phyloP scores from a whole-genome alignment of 2,888 invertebrate genomes.

The Rotaria socialis region DNA sequence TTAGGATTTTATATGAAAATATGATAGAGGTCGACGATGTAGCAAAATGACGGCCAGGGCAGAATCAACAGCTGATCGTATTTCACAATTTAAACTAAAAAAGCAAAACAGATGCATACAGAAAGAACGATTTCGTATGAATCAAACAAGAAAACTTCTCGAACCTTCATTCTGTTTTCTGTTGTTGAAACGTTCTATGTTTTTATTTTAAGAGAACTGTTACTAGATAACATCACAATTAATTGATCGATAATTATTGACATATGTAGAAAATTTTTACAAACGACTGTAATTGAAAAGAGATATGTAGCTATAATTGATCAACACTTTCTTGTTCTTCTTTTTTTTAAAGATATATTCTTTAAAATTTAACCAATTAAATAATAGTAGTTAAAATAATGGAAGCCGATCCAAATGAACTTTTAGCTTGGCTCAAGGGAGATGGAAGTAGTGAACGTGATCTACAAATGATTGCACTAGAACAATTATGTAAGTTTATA shows the following conservation, averaged over 20 bases:
- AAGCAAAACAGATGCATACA: not conserved
- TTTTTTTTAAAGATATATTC: not conserved
- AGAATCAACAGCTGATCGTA: not conserved
- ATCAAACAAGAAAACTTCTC: not conserved
- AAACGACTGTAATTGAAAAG: too few relatives aligned
- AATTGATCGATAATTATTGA: too few relatives aligned
- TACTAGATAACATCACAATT: not conserved
- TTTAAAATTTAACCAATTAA: not conserved
- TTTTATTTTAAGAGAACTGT: not conserved
- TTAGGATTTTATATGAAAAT: not conserved
- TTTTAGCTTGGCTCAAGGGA: slow-evolving; percentile 83
- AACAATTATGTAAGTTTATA: slow-evolving; percentile 74
- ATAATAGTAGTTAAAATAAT: not conserved
- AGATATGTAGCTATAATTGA: too few relatives aligned
- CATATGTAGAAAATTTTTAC: too few relatives aligned
- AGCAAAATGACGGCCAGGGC: not conserved
- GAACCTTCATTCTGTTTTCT: not conserved
- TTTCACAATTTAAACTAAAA: not conserved
- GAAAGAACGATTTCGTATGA: not conserved
- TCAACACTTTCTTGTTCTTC: too few relatives aligned
- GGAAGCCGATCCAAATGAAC: slow-evolving; percentile 80
- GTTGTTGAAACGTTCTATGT: too few relatives aligned
- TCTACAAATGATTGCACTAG: slow-evolving; percentile 96
- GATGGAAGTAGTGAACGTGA: slow-evolving; percentile 92
- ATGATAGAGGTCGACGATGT: slow-evolving; percentile 1